phyloP scores from a whole-genome alignment of 2,888 invertebrate species.

The Megamerina dolium region DNA sequence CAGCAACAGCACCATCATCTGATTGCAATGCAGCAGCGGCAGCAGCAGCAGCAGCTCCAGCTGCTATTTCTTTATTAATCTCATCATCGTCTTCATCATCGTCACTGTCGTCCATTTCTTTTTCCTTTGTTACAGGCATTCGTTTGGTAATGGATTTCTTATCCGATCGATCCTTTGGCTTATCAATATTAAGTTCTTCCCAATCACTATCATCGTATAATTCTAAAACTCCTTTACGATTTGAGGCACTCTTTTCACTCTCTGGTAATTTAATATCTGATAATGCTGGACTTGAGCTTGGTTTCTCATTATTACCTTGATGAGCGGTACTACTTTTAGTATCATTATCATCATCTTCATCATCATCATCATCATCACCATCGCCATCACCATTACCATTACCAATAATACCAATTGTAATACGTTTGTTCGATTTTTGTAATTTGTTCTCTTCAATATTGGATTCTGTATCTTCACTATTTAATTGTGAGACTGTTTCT shows the following conservation, averaged over 20 bases:
- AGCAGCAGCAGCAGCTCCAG: too few species aligned
- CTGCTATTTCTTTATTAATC: too few species aligned
- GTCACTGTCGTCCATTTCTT: conserved; percentile 7
- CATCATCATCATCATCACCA: conserved; percentile 20
- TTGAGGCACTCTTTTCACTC: conserved; percentile 23
- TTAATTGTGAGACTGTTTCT: conserved; percentile 7
- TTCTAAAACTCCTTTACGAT: conserved; percentile 49
- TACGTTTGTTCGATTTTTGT: too few species aligned
- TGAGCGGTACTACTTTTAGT: conserved; percentile 14
- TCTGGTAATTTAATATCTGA: conserved; percentile 24
- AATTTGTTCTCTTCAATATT: conserved; percentile 11
- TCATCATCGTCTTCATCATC: conserved; percentile 7
- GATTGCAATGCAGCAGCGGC: not conserved
- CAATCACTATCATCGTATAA: conserved; percentile 56
- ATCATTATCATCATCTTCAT: conserved; percentile 24
- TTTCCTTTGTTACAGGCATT: not conserved
- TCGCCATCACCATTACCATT: conserved; percentile 21
- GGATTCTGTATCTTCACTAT: conserved; percentile 2
- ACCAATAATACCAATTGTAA: not conserved
- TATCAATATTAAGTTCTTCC: conserved; percentile 46
- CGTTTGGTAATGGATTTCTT: conserved; percentile 1
- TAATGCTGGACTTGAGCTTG: conserved; percentile 21
- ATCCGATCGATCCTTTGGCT: conserved; percentile 26
- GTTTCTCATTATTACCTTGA: conserved; percentile 8
- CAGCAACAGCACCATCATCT: conserved; percentile 12